Base-by-base conservation (phyloP, 2,113 vertebrate genomes). In the Heterocephalus glaber region DNA sequence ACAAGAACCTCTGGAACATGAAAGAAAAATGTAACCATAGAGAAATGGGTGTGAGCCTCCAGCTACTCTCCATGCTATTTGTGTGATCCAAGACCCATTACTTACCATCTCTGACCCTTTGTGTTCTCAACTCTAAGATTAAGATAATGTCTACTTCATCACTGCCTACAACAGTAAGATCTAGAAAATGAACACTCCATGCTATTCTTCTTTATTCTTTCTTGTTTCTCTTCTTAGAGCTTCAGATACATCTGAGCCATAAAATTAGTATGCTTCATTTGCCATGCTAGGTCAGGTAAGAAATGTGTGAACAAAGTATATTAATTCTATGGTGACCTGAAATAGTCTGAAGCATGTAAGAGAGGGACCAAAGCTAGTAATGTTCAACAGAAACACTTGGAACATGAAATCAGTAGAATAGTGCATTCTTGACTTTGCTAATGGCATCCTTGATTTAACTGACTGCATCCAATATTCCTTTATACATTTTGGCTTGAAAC, bases 241-340 rank as follows among this genome's bases (percentile, higher is more conserved):
- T 44, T 66, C 44, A 77, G 38, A 13, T 10, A 92, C 30, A 88
- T 47, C 13, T 86, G 38, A 91, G 44, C 13, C 12, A n/a, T n/a
- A n/a, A n/a, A 94, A 80, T 85, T 72, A 65, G 16, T 77, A 89
- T 72, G 65, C 56, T 90, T 95, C 86, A 95, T 86, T 94, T 90
- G 44, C 20, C 61, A 65, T 94, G 38, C 19, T 58, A 91, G 58
- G 11, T 91, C 49, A 97, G 72, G 41, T 92, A 49, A 82, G 61
- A 81, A 95, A 95, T 65, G 20, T 68, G 13, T 89, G 54, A 93
- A 76, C 33, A 80, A 77, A 83, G 26, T 66, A 44, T 30, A 74
- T 44, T 47, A 88, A 93, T 82, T 79, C 22, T 7, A 38, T 20
- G 4, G 19, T 94, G 56, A 94, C 60, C 24, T 76, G 38, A 89